These are phyloP conservation scores for Eulacestoma nigropectus DNA, from an alignment of 2,113 vertebrate species.

Conservation along the genomic window DNA sequence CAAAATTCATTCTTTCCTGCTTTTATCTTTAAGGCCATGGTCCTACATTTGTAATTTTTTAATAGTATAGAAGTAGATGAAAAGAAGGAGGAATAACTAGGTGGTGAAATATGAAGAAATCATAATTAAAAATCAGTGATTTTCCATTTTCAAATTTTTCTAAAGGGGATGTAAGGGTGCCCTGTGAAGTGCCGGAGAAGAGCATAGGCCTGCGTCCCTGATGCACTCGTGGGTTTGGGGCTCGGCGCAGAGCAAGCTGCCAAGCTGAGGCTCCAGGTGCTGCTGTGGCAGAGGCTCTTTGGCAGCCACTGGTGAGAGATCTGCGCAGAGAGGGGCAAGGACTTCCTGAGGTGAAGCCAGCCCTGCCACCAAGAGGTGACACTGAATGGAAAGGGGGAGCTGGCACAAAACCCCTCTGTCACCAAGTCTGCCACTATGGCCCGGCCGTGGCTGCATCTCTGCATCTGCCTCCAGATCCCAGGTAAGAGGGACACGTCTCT, in stretches of 20 bases:
- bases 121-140: neutral
- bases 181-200: neutral
- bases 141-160: neutral
- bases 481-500: neutral
- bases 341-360: neutral
- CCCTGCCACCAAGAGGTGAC: neutral
- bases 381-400: neutral
- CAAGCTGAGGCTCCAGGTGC: neutral
- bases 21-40: neutral
- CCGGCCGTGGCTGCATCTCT: neutral
- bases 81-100: neutral
- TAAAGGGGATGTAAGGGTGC: neutral
- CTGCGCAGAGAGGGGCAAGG: neutral
- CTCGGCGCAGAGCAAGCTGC: neutral
- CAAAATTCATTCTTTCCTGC: neutral
- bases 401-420: neutral
- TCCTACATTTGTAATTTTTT: neutral
- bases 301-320: neutral
- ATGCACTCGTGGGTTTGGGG: neutral
- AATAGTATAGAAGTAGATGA: neutral
- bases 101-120: neutral
- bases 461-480: constrained; percentile 35
- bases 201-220: neutral
- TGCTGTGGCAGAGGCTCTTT: neutral
- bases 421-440: neutral